Evolutionary conservation across 2,797 vertebrate species (phyloP), one percentile per base, ranked within the genome.

Genomic region (Cercopithecus diana): DNA sequence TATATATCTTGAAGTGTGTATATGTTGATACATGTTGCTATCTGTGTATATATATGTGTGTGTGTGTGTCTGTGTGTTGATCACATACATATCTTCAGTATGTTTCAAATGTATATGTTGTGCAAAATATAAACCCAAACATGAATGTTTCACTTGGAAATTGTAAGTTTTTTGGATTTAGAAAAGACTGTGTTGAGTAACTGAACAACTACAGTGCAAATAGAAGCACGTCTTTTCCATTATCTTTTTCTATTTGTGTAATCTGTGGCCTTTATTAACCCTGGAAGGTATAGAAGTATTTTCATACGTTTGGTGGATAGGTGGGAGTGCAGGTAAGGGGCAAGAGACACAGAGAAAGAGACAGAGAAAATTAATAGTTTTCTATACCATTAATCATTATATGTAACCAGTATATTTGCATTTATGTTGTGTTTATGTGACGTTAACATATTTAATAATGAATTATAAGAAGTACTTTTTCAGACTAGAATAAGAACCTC

Each of bases 41-140:
- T 45, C 10, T 41, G 20, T 76, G 17, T 7, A 2, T 33, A 33
- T 7, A n/a, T 4, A 1, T 7, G 0, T 8, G 1, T 8, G 30
- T 15, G 30, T 67, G 61, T 67, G 15, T 64, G 30, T 64, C 30
- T 45, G 13, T 45, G 41, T 76, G 14, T 76, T 7, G 30, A 45
- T 76, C n/a, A 67, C 15, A 76, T 6, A 30, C 19, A 39, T 72
- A 41, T 41, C n/a, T 76, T 45, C 73, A 45, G 26, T 73, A 73
- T 73, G 11, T 76, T 76, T 76, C 26, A 76, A 76, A 45, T 76
- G 12, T 45, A 30, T 76, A 73, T 12, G 2, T 24, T 41, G 10
- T 39, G 24, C 39, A 73, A 73, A 5, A 70, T 36, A 70, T 10
- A 77, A 30, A 77, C 43, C 48, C 7, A 33, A 45, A 33, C 5